phyloP scores from a whole-genome alignment of 1,140 invertebrate genomes.

The Acyrthosiphon pisum region DNA sequence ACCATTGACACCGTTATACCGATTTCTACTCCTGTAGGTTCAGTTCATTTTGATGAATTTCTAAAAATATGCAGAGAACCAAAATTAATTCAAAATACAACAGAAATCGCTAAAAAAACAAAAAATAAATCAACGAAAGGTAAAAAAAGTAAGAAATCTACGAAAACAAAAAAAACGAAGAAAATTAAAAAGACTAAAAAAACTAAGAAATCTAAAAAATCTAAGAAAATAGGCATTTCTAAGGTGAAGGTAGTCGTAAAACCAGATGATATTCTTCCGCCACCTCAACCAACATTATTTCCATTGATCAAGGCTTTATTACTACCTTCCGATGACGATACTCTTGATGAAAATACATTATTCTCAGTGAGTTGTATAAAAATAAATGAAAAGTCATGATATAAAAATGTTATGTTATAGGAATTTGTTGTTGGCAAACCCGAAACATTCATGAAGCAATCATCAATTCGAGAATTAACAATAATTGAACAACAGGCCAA shows the following conservation, averaged over 20 bases:
- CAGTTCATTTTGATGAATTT: slow-evolving; percentile 43
- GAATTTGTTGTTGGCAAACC: slow-evolving; percentile 51
- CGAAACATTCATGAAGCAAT: not conserved
- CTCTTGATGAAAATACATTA: not conserved
- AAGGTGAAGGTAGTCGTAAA: not conserved
- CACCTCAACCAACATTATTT: not conserved
- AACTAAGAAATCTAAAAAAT: not conserved
- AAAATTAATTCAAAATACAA: not conserved
- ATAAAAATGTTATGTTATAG: not conserved
- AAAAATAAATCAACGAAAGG: not conserved
- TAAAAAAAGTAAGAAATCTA: not conserved
- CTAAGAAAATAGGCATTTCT: not conserved
- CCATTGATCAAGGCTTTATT: slow-evolving; percentile 19
- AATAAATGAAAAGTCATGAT: not conserved
- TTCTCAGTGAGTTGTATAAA: not conserved
- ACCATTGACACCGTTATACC: not conserved
- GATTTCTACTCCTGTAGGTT: not conserved
- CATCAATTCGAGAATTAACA: not conserved
- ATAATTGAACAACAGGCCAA: slow-evolving; percentile 25
- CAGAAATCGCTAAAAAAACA: not conserved
- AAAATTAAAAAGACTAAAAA: not conserved
- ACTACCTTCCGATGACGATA: not conserved
- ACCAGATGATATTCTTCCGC: not conserved
- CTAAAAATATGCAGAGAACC: not conserved
- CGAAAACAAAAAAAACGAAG: not conserved